A percentile compares a stretch with the other conserved stretches of the same genome.
These are phyloP conservation scores for Drosophila neutralis DNA, from an alignment of 2,888 invertebrate genomes.

Conservation along the genomic window DNA sequence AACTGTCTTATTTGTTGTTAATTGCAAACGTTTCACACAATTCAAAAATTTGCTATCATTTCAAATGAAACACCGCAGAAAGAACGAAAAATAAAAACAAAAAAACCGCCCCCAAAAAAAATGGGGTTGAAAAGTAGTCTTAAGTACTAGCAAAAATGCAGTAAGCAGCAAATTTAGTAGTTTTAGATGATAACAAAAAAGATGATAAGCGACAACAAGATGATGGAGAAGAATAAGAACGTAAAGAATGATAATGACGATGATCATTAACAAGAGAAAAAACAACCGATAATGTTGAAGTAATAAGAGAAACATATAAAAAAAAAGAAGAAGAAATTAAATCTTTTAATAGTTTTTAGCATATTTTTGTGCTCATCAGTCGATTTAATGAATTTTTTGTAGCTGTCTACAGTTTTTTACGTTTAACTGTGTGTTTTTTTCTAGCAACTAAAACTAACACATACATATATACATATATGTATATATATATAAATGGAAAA, in stretches of 20 bases:
- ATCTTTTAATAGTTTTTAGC: slow-evolving; percentile 74
- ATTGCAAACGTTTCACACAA: slow-evolving; percentile 40
- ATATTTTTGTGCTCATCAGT: slow-evolving; percentile 79
- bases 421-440: slow-evolving; percentile 67
- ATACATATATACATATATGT: slow-evolving; percentile 10
- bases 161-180: slow-evolving; percentile 51
- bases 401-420: slow-evolving; percentile 76
- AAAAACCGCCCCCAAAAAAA: slow-evolving; percentile 3
- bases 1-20: slow-evolving; percentile 26
- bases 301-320: slow-evolving; percentile 13
- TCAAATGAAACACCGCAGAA: slow-evolving; percentile 13
- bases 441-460: slow-evolving; percentile 47
- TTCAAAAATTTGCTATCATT: slow-evolving; percentile 25
- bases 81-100: slow-evolving; percentile 22
- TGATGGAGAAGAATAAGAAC: slow-evolving; percentile 17
- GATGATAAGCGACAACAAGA: slow-evolving; percentile 1
- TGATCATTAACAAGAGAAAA: slow-evolving; percentile 4
- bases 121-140: slow-evolving; percentile 20
- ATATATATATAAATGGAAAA: slow-evolving; percentile 24
- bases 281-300: slow-evolving; percentile 13
- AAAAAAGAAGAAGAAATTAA: slow-evolving; percentile 20
- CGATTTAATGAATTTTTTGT: slow-evolving; percentile 73
- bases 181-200: slow-evolving; percentile 36
- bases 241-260: neutral
- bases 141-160: slow-evolving; percentile 56